Conservation (phyloP, 2,113 vertebrate genomes). For the Merops nubicus region DNA sequence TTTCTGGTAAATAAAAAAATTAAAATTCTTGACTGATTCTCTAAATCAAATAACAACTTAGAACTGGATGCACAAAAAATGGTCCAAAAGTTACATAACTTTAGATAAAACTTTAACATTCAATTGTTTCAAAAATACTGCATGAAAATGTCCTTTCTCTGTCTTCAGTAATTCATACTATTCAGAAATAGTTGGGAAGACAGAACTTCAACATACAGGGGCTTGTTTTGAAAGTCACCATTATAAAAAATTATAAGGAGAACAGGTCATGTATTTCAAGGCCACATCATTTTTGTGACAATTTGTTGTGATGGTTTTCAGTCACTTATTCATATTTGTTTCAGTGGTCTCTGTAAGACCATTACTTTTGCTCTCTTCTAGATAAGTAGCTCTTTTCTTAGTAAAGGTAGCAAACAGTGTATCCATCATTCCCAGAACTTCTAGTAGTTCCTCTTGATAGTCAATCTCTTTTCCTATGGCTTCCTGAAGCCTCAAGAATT, state of each 20-base stretch:
- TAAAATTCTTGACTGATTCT: not conserved
- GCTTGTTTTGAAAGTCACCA: not conserved
- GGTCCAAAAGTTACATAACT: not conserved
- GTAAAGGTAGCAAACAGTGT: constrained; percentile 91
- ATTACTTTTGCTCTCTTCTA: constrained; percentile 35
- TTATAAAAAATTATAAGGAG: not conserved
- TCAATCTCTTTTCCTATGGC: constrained; percentile 89
- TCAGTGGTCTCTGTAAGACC: constrained; percentile 32
- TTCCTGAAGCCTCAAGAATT: constrained; percentile 88
- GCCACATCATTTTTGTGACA: not conserved
- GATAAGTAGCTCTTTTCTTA: constrained; percentile 71
- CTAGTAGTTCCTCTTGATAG: constrained; percentile 90
- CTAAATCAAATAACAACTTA: not conserved
- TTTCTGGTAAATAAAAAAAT: not conserved
- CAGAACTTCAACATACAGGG: not conserved
- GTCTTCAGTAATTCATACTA: not conserved
- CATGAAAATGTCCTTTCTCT: not conserved
- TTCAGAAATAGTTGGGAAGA: not conserved
- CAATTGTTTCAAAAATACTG: not conserved
- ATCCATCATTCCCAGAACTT: constrained; percentile 97
- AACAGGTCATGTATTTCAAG: not conserved
- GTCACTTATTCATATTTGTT: not conserved
- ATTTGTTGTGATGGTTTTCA: not conserved
- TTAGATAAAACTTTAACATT: not conserved
- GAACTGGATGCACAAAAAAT: not conserved